Evolutionary conservation across 2,113 vertebrate genomes (phyloP).

Genomic region (Trinectes maculatus): DNA sequence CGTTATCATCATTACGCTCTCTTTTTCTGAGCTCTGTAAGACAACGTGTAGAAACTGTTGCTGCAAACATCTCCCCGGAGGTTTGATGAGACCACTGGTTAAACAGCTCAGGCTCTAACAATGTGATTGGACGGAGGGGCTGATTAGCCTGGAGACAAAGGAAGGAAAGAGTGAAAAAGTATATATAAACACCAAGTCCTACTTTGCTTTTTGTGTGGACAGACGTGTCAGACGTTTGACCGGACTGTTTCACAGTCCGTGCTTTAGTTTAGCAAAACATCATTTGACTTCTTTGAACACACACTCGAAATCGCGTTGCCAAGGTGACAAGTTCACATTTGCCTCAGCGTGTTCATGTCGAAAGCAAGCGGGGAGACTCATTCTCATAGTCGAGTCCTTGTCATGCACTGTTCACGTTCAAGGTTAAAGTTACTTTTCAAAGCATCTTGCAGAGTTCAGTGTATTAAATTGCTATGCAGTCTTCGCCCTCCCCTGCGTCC

Average conservation of each 20-base stretch:
- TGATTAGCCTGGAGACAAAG: constrained; percentile 40
- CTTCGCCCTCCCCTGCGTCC: constrained; percentile 8
- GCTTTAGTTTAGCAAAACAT: constrained; percentile 18
- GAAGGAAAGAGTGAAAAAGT: constrained; percentile 49
- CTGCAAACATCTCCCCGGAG: constrained; percentile 41
- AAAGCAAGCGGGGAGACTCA: constrained; percentile 21
- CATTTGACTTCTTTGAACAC: constrained; percentile 2
- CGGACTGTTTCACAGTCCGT: neutral
- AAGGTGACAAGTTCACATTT: constrained; percentile 39
- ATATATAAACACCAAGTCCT: constrained; percentile 9
- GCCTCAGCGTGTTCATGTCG: constrained; percentile 18
- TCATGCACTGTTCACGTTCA: constrained; percentile 28
- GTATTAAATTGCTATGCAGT: constrained; percentile 40
- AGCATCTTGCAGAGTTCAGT: constrained; percentile 23
- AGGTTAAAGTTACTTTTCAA: constrained; percentile 38
- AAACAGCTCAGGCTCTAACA: constrained; percentile 44
- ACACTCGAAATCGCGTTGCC: constrained; percentile 13
- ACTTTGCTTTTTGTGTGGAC: constrained; percentile 32
- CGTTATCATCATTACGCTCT: constrained; percentile 40
- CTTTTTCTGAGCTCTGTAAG: constrained; percentile 8
- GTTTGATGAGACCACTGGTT: constrained; percentile 39
- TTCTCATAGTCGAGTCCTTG: constrained; percentile 31
- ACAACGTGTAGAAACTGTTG: constrained; percentile 3
- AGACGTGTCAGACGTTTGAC: constrained; percentile 24
- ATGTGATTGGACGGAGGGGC: constrained; percentile 40